These are phyloP conservation scores for Ceyx cyanopectus DNA, from an alignment of 2,113 vertebrate species.

Conservation along the genomic window DNA sequence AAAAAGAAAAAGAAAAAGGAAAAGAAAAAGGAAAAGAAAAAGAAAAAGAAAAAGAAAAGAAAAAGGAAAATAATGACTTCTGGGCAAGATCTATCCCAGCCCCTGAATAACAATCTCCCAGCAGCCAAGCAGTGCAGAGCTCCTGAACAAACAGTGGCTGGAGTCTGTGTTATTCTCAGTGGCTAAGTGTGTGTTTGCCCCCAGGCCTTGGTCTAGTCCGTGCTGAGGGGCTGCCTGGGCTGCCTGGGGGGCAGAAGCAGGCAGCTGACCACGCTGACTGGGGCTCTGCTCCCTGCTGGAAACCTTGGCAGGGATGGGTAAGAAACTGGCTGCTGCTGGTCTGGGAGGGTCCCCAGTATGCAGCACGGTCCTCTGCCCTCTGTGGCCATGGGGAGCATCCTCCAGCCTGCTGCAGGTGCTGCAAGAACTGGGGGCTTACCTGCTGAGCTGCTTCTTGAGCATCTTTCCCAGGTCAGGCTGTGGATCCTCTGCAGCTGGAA, in stretches of 20 bases:
- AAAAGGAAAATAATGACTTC: neutral
- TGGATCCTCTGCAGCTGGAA: neutral
- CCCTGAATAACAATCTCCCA: neutral
- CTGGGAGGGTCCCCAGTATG: no score
- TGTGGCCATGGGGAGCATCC: neutral
- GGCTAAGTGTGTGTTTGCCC: neutral
- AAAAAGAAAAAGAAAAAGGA: no score
- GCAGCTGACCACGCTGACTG: neutral
- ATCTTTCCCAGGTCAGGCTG: neutral
- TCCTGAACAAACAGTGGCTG: neutral
- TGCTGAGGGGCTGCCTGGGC: neutral
- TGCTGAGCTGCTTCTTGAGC: neutral
- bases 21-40: neutral
- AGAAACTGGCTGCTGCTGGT: no score
- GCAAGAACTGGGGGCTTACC: neutral
- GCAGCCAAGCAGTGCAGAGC: neutral
- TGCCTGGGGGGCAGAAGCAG: neutral
- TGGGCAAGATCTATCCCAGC: neutral
- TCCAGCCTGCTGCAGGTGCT: neutral
- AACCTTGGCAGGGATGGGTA: no score
- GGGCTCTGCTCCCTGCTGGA: neutral
- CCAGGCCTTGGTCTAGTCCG: neutral
- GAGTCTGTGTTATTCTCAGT: neutral
- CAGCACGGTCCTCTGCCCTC: no score
- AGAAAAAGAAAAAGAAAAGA: no score